phyloP scores from a whole-genome alignment of 2,113 vertebrate species.

The Siphamia tubifer region DNA sequence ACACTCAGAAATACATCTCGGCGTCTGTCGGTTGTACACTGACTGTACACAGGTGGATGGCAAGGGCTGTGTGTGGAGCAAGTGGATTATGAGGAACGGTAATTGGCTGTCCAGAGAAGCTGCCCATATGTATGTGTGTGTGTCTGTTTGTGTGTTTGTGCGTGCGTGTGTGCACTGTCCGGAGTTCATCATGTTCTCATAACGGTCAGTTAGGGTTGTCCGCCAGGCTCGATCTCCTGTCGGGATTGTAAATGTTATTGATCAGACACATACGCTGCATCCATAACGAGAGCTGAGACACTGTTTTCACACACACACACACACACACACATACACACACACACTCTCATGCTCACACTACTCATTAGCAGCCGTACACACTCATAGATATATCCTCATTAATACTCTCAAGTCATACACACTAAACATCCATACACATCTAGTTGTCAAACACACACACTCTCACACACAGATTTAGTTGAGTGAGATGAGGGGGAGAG shows the following conservation, averaged over 20 bases:
- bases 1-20: conserved; percentile 27
- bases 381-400: conserved; percentile 68
- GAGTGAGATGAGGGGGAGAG: conserved; percentile 47
- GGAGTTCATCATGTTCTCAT: conserved; percentile 74
- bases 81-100: conserved; percentile 72
- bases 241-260: conserved; percentile 79
- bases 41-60: conserved; percentile 58
- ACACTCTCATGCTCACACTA: conserved; percentile 45
- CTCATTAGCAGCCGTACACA: conserved; percentile 75
- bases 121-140: conserved; percentile 20
- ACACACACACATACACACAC: conserved; percentile 15
- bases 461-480: conserved; percentile 77
- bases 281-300: conserved; percentile 65
- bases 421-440: conserved; percentile 63
- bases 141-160: conserved; percentile 32
- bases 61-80: conserved; percentile 55
- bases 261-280: conserved; percentile 70
- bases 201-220: conserved; percentile 71
- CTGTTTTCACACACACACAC: conserved; percentile 17
- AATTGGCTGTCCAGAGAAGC: conserved; percentile 77
- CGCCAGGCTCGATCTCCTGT: conserved; percentile 67
- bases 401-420: conserved; percentile 63
- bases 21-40: conserved; percentile 35
- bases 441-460: conserved; percentile 49
- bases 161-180: conserved; percentile 42